Evolutionary conservation across 2,888 invertebrate species (phyloP), one percentile per base, ranked within the genome.

Genomic region (Metopia argyrocephala): DNA sequence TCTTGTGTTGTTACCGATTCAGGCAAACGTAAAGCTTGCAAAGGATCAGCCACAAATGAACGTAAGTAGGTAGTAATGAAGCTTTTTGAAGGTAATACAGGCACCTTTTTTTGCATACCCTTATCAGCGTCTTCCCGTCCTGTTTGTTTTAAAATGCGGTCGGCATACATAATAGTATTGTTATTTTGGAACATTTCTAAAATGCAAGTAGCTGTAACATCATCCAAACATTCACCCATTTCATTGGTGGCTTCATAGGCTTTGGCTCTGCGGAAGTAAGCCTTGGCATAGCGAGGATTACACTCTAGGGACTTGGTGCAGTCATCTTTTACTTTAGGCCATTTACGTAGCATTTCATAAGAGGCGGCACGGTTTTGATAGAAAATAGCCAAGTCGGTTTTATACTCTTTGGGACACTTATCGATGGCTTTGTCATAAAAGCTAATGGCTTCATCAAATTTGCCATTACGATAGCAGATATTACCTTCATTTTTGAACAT

Each of bases 311-410:
- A 97, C 87, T 93, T 93, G 1, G 95, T 93, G 87, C 98, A 98
- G 89, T 98, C 98, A 82, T 94, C 93, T 86, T 96, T 95, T 0
- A 97, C 97, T 83, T 94, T 93, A 80, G 93, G 93, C 93, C 95
- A 96, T 91, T 96, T 95, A 90, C 95, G 94, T 87, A 97, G 91
- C 90, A 97, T 96, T 90, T 98, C 98, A 90, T 97, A 96, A 54
- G 97, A 96, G 18, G 98, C 98, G 12, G 98, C 98, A 85, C 98
- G 94, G 89, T 98, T 98, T 90, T 98, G 98, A 90, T 97, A 97
- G 91, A 96, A 97, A 18, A 96, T 97, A 0, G 98, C 95, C 71
- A 97, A 91, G 85, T 96, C 96, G 0, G 93, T 92, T 27, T 92
- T 92, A 85, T 94, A 93, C 73, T 95, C 93, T 82, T 92, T 91